Base-by-base conservation (phyloP, 2,113 vertebrate genomes). In the Mellivora capensis region DNA sequence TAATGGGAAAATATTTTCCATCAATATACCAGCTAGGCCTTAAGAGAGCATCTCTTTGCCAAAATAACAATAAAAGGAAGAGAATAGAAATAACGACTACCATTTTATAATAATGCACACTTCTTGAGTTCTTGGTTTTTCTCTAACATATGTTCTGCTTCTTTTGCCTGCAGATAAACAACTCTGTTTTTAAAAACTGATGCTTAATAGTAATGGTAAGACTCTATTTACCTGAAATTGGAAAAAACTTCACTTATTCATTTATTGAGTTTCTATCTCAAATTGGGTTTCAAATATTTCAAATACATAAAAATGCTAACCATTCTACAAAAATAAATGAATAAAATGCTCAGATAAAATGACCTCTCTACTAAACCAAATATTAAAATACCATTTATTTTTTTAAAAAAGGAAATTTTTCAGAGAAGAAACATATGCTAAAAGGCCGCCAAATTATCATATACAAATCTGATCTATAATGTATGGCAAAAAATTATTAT, bases 281-380 rank as follows among this genome's bases (percentile, higher is more conserved):
- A 82, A 84, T 15, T 87, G 13, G 20, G 90, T 52, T 54, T 96
- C 29, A 74, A 97, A 82, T 31, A 91, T 42, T 91, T 77, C 11
- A 80, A 82, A 74, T 71, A 90, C 47, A 69, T 42, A 20, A 96
- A 47, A 97, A 72, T 94, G 23, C 18, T 80, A 90, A 87, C 5
- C 93, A 52, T 84, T 85, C n/a, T 52, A 93, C 18, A 90, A 82
- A 52, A 95, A 67, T 61, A 71, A 93, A 52, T 83, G 62, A 81
- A 31, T 81, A 93, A 95, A 96, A 96, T 39, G 13, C 20, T 90
- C 9, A 81, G 37, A 79, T 61, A 92, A 93, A 87, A 87, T 44
- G 44, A 92, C 6, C 2, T 69, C 27, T 54, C 61, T 80, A 52
- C 54, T 88, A 94, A 92, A 77, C 27, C 9, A 4, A 67, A 17